phyloP scores from a whole-genome alignment of 2,888 invertebrate genomes.

The Spisula solida region DNA sequence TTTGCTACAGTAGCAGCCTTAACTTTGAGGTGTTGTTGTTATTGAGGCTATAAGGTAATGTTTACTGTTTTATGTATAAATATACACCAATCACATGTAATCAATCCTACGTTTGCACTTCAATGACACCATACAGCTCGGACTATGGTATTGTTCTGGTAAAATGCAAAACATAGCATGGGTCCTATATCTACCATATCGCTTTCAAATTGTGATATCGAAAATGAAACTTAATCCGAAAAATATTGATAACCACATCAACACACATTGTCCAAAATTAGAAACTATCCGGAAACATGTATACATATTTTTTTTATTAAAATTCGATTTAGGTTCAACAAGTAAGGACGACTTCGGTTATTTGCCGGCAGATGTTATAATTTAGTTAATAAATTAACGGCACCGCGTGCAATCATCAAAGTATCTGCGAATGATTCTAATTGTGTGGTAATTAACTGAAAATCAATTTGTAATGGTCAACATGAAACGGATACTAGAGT shows the following conservation, averaged over 20 bases:
- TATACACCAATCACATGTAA: too few species aligned
- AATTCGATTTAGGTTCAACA: not conserved
- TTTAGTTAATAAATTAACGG: constrained; percentile 13
- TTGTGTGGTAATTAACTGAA: not conserved
- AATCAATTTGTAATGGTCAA: constrained; percentile 10
- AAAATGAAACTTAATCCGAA: not conserved
- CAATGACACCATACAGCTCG: too few species aligned
- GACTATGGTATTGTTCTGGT: too few species aligned
- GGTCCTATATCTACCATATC: not conserved
- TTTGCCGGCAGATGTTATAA: not conserved
- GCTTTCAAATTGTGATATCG: not conserved
- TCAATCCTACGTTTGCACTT: too few species aligned
- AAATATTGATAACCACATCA: not conserved
- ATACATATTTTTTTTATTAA: not conserved
- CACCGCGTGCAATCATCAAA: not conserved
- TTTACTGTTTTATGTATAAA: too few species aligned
- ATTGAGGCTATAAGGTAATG: too few species aligned
- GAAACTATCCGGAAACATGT: not conserved
- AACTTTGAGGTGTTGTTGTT: too few species aligned
- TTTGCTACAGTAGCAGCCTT: too few species aligned
- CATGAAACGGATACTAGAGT: not conserved
- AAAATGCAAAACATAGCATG: not conserved
- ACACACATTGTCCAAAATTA: not conserved
- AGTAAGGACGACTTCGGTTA: not conserved
- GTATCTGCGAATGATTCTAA: not conserved